Evolutionary conservation across 2,113 vertebrate species (phyloP).

Genomic region (Sander lucioperca): DNA sequence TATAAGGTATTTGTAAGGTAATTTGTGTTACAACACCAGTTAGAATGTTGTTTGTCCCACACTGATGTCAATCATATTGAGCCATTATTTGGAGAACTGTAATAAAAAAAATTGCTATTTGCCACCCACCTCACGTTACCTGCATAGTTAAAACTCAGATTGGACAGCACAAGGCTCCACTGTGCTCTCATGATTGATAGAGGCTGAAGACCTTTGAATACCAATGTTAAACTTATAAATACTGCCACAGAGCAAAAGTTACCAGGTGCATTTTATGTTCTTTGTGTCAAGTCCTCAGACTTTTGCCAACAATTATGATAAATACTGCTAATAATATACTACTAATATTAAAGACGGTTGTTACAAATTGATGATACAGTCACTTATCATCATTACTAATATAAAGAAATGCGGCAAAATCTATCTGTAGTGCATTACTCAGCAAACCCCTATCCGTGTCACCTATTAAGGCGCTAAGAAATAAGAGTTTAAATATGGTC

Average conservation of each 20-base stretch:
- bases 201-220: neutral
- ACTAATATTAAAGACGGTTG: neutral
- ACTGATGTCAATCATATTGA: no score
- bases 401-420: neutral
- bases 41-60: no score
- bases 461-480: neutral
- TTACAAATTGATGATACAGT: neutral
- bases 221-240: neutral
- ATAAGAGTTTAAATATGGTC: neutral
- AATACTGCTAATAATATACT: neutral
- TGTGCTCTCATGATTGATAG: neutral
- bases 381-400: neutral
- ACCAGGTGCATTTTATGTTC: neutral
- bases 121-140: neutral
- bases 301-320: neutral
- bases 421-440: neutral
- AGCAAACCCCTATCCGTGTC: neutral
- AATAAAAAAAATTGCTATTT: neutral
- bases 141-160: neutral
- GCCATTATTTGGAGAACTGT: no score
- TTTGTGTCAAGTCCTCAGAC: neutral
- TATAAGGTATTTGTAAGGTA: no score
- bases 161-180: neutral
- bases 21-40: no score
- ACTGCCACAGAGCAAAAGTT: neutral